These are phyloP conservation scores for Chondrilla cf. caribensis DNA, from an alignment of 37 sponge, comb jelly and placozoan genomes.

Conservation along the genomic window DNA sequence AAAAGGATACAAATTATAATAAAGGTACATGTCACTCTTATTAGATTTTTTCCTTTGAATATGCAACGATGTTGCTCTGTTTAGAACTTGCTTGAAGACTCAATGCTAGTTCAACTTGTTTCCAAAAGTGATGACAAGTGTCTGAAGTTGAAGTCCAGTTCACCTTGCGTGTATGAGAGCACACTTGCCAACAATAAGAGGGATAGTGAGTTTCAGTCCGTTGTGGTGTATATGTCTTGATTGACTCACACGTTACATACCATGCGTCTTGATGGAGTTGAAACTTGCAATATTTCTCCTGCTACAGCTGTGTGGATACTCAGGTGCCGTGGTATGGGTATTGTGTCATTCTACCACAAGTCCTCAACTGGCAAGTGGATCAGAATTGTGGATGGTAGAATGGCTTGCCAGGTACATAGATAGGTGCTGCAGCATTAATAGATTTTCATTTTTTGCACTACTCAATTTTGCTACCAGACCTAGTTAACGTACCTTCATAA, in stretches of 20 bases:
- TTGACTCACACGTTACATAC: no score
- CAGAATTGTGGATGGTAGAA: neutral
- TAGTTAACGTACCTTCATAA: no score
- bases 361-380: constrained; percentile 43
- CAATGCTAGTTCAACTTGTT: constrained; percentile 3
- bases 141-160: neutral
- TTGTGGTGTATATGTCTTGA: no score
- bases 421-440: no score
- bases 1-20: no score
- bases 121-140: no score
- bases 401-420: constrained; percentile 56
- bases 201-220: neutral
- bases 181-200: neutral
- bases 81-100: neutral
- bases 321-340: constrained; percentile 74
- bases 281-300: no score
- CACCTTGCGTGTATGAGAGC: neutral
- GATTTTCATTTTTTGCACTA: no score
- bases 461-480: no score
- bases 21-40: no score
- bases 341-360: constrained; percentile 41
- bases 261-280: no score
- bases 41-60: no score
- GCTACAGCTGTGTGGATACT: constrained; percentile 14
- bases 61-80: neutral